Base-by-base conservation (phyloP, 2,113 vertebrate species). In the Solea solea region DNA sequence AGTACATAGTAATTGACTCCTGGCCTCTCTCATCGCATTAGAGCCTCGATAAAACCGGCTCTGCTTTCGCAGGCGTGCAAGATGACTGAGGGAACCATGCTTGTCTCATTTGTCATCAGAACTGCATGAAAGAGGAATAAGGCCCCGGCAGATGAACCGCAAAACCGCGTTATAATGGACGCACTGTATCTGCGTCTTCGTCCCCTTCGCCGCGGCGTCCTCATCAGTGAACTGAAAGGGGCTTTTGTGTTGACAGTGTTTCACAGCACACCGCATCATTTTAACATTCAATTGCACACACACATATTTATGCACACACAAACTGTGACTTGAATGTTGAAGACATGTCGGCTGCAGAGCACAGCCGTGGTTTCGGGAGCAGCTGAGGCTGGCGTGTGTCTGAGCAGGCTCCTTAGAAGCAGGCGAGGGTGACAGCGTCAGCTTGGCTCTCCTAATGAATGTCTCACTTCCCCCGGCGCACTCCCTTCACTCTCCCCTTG, bases 401-500 rank as follows among this genome's bases (percentile, higher is more conserved):
- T 85, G 82, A 86, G 86, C 85, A 70, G 86, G 72, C 85, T 88
- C 85, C 80, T 89, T 86, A 86, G 89, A 92, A 91, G 83, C 83
- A 85, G 83, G 81, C 78, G 73, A 86, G 78, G 89, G 85, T 92
- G 93, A 92, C 91, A 93, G 90, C 78, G 91, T 94, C 93, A 92
- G 90, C 91, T 94, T 90, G 89, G 90, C 91, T 94, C 89, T 85
- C 85, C 92, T 94, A 94, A 94, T 94, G 92, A 94, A 94, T 92
- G 89, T 92, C 91, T 94, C 92, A 91, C 90, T 90, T 92, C 90
- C 88, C 67, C 86, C 85, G 82, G 88, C 90, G 82, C 82, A 86
- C 85, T 90, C 70, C 82, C 77, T 87, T 88, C 75, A 83, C 85
- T 89, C 85, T 89, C 67, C 81, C 85, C 88, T 91, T 78, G 74